Percentiles rank a stretch among this genome's conserved stretches.
These are phyloP conservation scores for Pipra filicauda DNA, from an alignment of 2,113 vertebrate species.

Conservation along the genomic window DNA sequence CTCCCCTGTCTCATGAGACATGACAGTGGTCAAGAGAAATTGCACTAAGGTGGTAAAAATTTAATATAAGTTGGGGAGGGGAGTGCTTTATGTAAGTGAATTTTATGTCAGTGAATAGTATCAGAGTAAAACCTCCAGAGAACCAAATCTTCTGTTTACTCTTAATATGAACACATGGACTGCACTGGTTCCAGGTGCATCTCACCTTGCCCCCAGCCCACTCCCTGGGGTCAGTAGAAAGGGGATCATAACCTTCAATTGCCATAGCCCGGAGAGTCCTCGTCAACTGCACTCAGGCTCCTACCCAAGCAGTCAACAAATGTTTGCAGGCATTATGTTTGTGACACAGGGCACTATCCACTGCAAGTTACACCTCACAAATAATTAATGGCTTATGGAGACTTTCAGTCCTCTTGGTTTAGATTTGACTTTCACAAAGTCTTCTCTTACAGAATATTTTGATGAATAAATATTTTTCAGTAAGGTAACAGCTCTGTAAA, in stretches of 20 bases:
- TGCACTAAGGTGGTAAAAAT: background rate
- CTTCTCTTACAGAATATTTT: background rate
- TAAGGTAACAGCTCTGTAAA: background rate
- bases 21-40: background rate
- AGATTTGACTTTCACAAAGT: background rate
- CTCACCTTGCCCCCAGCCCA: background rate
- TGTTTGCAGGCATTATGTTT: background rate
- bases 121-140: background rate
- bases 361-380: background rate
- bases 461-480: background rate
- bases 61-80: background rate
- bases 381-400: background rate
- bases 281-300: background rate
- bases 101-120: background rate
- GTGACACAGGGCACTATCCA: background rate
- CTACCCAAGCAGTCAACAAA: background rate
- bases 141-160: background rate
- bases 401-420: background rate
- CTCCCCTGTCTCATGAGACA: no score
- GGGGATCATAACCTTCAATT: background rate
- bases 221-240: background rate
- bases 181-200: background rate
- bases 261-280: background rate
- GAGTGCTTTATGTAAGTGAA: background rate
- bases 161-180: background rate